Percentiles rank a stretch among this genome's conserved stretches.
phyloP scores from a whole-genome alignment of 2,888 invertebrate genomes.

The Schizotus pectinicornis region DNA sequence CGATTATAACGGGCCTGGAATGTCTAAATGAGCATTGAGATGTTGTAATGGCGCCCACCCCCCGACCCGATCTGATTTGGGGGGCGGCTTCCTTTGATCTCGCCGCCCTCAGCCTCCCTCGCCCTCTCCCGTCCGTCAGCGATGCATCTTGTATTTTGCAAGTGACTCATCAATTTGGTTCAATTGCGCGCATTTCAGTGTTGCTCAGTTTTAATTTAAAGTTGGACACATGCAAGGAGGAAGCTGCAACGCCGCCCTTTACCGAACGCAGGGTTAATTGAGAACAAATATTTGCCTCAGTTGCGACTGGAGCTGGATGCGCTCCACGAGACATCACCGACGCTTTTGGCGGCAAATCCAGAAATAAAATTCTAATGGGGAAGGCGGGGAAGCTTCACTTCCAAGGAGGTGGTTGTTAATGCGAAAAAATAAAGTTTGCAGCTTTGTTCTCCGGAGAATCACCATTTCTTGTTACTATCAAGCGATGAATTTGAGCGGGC shows the following conservation, averaged over 20 bases:
- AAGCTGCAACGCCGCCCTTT: constrained; percentile 7
- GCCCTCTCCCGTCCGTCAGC: constrained; percentile 41
- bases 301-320: too few species aligned
- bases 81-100: constrained; percentile 69
- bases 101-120: constrained; percentile 59
- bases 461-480: background rate
- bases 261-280: constrained; percentile 24
- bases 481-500: background rate
- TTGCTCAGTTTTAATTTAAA: constrained; percentile 48
- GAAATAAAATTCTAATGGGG: constrained; percentile 21
- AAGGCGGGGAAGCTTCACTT: constrained; percentile 7
- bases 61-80: constrained; percentile 55
- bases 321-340: too few species aligned
- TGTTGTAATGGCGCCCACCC: constrained; percentile 57
- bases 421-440: too few species aligned
- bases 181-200: constrained; percentile 37
- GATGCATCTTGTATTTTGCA: constrained; percentile 56
- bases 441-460: too few species aligned
- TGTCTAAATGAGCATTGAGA: constrained; percentile 58
- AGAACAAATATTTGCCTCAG: constrained; percentile 28
- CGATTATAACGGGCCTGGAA: constrained; percentile 50
- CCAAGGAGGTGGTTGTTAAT: too few species aligned
- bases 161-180: constrained; percentile 59
- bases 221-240: constrained; percentile 24
- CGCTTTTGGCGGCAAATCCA: background rate